Evolutionary conservation across 2,797 vertebrate genomes (phyloP).

Genomic region (Sitta carolinensis): DNA sequence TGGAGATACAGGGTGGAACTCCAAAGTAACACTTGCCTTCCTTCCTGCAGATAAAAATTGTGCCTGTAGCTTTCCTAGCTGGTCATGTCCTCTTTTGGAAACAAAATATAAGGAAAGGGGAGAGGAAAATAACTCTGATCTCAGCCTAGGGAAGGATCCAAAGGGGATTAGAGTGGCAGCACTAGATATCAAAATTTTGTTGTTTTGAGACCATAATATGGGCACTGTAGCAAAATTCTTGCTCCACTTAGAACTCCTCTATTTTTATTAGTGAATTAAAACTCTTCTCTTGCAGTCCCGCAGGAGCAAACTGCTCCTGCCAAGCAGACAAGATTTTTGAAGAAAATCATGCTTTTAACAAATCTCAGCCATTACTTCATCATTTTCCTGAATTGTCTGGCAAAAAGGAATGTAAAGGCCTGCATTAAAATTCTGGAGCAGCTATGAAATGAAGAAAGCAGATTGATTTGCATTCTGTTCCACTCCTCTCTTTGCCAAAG

Average conservation of each 20-base stretch:
- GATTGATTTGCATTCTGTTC: conserved; percentile 61
- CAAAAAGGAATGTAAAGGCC: conserved; percentile 7
- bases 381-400: conserved; percentile 10
- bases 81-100: not conserved
- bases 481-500: conserved; percentile 34
- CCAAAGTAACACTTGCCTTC: not conserved
- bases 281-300: not conserved
- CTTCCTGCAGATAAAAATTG: not conserved
- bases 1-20: not conserved
- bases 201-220: not conserved
- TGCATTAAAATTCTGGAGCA: conserved; percentile 17
- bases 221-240: not conserved
- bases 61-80: not conserved
- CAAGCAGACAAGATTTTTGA: not conserved
- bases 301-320: not conserved
- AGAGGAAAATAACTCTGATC: not conserved
- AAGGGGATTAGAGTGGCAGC: not conserved
- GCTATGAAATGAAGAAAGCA: conserved; percentile 36
- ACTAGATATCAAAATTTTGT: not conserved
- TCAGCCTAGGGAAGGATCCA: not conserved
- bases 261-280: not conserved
- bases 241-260: not conserved
- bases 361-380: conserved; percentile 1
- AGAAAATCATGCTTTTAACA: not conserved
- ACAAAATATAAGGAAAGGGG: not conserved